These are phyloP conservation scores for Corydoras maculifer DNA, from an alignment of 2,113 vertebrate species.

Conservation along the genomic window DNA sequence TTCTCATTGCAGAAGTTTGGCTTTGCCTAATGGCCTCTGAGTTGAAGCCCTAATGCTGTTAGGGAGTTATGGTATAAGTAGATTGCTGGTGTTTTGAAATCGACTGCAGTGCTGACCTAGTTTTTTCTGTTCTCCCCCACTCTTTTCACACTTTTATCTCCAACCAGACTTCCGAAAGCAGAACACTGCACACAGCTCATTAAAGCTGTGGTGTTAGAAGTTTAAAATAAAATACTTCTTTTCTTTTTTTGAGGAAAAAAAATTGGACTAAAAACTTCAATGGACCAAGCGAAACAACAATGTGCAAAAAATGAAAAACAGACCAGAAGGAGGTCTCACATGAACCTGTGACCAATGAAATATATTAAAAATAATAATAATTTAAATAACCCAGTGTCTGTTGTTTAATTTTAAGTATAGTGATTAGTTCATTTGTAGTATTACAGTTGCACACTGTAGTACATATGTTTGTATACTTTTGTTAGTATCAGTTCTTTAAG, in stretches of 20 bases:
- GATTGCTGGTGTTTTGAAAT: conserved; percentile 55
- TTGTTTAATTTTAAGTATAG: too few species aligned
- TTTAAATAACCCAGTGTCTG: too few species aligned
- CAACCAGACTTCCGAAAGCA: conserved; percentile 41
- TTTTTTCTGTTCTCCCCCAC: conserved; percentile 33
- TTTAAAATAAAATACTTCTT: conserved; percentile 34
- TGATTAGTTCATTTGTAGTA: too few species aligned
- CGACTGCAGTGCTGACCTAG: conserved; percentile 55
- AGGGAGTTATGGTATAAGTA: conserved; percentile 49
- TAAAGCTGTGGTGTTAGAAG: conserved; percentile 40
- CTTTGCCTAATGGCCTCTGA: conserved; percentile 27
- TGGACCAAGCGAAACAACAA: neutral
- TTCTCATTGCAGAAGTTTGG: conserved; percentile 21
- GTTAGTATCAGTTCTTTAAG: too few species aligned
- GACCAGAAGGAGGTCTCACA: too few species aligned
- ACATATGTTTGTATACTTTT: too few species aligned
- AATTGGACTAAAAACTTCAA: conserved; percentile 12
- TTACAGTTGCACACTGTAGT: too few species aligned
- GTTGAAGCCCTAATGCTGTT: conserved; percentile 18
- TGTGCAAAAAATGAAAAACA: too few species aligned
- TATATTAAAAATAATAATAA: too few species aligned
- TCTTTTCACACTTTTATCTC: conserved; percentile 47
- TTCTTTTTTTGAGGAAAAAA: neutral
- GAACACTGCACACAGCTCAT: conserved; percentile 44
- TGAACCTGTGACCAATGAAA: too few species aligned